Conservation (phyloP, 2,113 vertebrate genomes). For the Bubo bubo region DNA sequence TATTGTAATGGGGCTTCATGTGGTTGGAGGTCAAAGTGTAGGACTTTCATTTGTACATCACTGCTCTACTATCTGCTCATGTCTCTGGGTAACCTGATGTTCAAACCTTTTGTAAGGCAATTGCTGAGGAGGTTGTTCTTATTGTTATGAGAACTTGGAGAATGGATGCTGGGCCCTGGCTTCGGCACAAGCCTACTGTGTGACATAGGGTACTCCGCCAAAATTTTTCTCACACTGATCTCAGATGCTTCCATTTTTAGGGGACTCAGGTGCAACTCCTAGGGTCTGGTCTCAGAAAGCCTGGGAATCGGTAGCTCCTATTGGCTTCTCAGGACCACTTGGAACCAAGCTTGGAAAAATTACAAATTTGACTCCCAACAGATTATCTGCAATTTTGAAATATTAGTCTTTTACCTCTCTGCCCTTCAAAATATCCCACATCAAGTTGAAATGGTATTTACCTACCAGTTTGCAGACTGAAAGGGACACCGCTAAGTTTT, state of each 20-base stretch:
- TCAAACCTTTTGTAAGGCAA: conserved; percentile 71
- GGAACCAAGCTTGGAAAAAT: neutral
- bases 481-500: neutral
- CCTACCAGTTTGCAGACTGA: neutral
- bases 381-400: neutral
- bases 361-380: neutral
- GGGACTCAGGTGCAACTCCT: neutral
- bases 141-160: conserved; percentile 62
- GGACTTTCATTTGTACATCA: conserved; percentile 72
- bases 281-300: neutral
- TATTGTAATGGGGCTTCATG: conserved; percentile 73
- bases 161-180: conserved; percentile 64
- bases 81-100: conserved; percentile 70
- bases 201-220: conserved; percentile 32
- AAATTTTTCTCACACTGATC: conserved; percentile 38
- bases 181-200: conserved; percentile 41
- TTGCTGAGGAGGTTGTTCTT: conserved; percentile 72
- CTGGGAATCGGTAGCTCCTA: neutral
- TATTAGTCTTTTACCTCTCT: neutral
- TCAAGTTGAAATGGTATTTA: neutral
- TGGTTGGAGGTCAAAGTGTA: conserved; percentile 70
- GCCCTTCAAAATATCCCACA: neutral
- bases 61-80: conserved; percentile 66
- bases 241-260: neutral
- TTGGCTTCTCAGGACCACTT: neutral